Conservation (phyloP, 2,797 vertebrate genomes). For the Leontopithecus rosalia region DNA sequence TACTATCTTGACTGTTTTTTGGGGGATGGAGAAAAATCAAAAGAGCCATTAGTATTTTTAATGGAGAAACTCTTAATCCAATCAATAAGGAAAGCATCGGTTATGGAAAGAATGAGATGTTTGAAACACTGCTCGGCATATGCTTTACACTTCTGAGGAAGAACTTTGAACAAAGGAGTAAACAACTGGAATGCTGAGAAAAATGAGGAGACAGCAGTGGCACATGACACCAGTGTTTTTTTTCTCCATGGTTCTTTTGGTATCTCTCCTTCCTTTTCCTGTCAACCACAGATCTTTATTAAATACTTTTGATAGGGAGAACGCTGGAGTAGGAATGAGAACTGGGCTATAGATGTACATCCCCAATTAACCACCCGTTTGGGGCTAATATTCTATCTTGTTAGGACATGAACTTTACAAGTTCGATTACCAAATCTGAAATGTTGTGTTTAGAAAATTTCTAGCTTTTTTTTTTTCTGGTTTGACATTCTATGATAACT, state of each 20-base stretch:
- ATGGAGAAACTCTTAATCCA: background rate
- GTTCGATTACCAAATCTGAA: background rate
- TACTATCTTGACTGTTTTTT: background rate
- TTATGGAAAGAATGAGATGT: background rate
- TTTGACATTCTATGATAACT: background rate
- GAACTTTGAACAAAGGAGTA: background rate
- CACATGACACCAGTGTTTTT: rapidly evolving
- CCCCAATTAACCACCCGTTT: background rate
- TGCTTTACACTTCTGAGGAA: background rate
- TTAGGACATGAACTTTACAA: background rate
- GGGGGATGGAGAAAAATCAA: background rate
- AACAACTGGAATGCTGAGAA: background rate
- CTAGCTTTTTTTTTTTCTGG: background rate
- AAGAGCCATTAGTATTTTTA: background rate
- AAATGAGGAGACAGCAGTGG: too few species aligned
- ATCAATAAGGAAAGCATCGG: background rate
- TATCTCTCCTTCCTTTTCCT: background rate
- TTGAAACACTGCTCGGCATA: background rate
- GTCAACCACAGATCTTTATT: too few species aligned
- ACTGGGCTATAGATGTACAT: background rate
- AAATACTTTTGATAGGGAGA: background rate
- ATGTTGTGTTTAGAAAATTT: background rate
- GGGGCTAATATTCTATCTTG: background rate
- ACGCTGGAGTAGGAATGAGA: background rate
- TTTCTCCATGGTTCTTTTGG: background rate